Base-by-base conservation (phyloP, 1,140 invertebrate genomes). In the Gonioctena quinquepunctata region DNA sequence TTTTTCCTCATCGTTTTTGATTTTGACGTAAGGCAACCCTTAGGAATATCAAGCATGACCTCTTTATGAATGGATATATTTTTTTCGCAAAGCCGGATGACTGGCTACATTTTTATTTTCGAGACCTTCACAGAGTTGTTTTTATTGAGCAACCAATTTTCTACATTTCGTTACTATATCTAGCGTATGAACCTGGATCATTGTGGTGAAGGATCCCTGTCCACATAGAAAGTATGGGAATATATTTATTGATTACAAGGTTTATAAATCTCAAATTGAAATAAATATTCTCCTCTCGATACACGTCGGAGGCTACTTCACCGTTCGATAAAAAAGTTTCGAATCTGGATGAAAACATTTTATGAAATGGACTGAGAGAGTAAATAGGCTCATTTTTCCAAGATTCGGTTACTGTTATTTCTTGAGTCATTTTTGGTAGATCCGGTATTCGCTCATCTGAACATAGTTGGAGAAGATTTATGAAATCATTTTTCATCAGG, bases 311-410 rank as follows among this genome's bases (percentile, higher is more conserved):
- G n/a, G 25, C 59, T 8, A 27, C 19, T 64, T 16, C 5, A n/a
- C n/a, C n/a, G n/a, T n/a, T n/a, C 11, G 42, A 52, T 13, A 52
- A 11, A 6, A 52, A 13, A 22, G 21, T 22, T 52, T 65, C 42
- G 26, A n/a, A 65, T 25, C 13, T 54, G 21, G 11, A 22, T 0
- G 23, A 25, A 19, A 65, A 65, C 18, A 50, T 26, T 22, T 65
- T 65, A 65, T 65, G 52, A 52, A 65, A 65, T 23, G 48, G 63
- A 25, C 2, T 65, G 26, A n/a, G 25, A 28, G n/a, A 22, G 19
- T 61, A 61, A n/a, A n/a, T n/a, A n/a, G n/a, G n/a, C n/a, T n/a
- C n/a, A n/a, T n/a, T n/a, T n/a, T n/a, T n/a, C n/a, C n/a, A n/a
- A n/a, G n/a, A n/a, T n/a, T n/a, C n/a, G n/a, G n/a, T n/a, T n/a